These are phyloP conservation scores for Pyrochroa serraticornis DNA, from an alignment of 2,888 invertebrate species.

Conservation along the genomic window DNA sequence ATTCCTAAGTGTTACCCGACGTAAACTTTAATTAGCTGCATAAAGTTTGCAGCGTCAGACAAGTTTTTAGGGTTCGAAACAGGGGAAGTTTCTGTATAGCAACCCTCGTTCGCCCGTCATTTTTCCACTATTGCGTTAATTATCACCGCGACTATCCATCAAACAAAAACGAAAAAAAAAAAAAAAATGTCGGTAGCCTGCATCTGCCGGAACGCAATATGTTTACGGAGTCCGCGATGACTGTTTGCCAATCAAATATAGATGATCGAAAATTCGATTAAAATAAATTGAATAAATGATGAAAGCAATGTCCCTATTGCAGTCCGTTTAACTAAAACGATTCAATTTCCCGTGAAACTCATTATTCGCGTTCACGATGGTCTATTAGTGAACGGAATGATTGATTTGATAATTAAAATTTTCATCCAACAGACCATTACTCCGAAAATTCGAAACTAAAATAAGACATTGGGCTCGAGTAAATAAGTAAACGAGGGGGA, in stretches of 20 bases:
- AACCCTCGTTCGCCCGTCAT: not conserved
- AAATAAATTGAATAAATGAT: slow-evolving; percentile 41
- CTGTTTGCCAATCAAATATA: slow-evolving; percentile 39
- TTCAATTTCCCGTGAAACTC: slow-evolving; percentile 37
- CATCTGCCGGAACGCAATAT: slow-evolving; percentile 36
- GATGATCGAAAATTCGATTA: slow-evolving; percentile 44
- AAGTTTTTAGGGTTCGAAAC: not conserved
- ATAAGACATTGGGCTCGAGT: not conserved
- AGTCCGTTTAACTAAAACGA: slow-evolving; percentile 33
- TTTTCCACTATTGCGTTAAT: slow-evolving; percentile 3
- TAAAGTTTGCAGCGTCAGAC: slow-evolving; percentile 3
- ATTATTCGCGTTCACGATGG: slow-evolving; percentile 21
- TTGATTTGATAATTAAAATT: slow-evolving; percentile 39
- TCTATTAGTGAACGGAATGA: slow-evolving; percentile 35
- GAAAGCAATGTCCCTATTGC: slow-evolving; percentile 32
- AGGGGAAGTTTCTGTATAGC: not conserved
- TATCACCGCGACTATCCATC: slow-evolving; percentile 13
- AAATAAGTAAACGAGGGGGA: not conserved
- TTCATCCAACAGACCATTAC: slow-evolving; percentile 21
- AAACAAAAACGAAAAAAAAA: not conserved
- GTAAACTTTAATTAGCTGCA: slow-evolving; percentile 21
- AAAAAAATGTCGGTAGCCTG: slow-evolving; percentile 15
- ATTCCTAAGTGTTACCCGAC: slow-evolving; percentile 11
- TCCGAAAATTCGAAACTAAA: slow-evolving; percentile 10
- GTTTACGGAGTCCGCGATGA: slow-evolving; percentile 42